Evolutionary conservation across 2,797 vertebrate genomes (phyloP).

Genomic region (Heliangelus exortis): DNA sequence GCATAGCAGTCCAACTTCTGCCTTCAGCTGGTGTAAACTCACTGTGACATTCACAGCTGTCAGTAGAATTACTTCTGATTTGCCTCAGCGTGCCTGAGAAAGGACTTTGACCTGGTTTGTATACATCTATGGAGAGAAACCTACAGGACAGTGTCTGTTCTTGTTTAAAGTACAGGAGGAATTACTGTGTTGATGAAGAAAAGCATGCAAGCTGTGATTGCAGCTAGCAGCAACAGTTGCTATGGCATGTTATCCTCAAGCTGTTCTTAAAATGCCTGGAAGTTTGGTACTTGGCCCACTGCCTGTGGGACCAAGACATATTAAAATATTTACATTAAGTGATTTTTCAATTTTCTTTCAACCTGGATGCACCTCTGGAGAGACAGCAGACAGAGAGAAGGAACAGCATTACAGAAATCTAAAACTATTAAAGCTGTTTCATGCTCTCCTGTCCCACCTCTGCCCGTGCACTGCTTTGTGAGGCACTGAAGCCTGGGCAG

Average conservation of each 20-base stretch:
- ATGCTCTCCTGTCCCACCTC: background rate
- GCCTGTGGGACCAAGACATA: conserved; percentile 1
- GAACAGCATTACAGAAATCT: background rate
- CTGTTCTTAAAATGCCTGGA: conserved; percentile 31
- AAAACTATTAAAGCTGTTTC: conserved; percentile 3
- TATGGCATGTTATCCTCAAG: background rate
- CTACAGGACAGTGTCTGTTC: background rate
- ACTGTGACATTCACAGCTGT: background rate
- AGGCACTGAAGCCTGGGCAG: conserved; percentile 20
- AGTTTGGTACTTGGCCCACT: conserved; percentile 5
- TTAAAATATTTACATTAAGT: conserved; percentile 34
- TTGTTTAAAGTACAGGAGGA: background rate
- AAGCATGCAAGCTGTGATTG: background rate
- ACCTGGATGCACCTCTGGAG: conserved; percentile 19
- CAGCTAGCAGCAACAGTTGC: background rate
- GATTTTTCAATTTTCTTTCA: conserved; percentile 55
- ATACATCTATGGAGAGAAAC: background rate
- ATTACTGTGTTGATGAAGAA: conserved; percentile 42
- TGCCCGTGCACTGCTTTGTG: background rate
- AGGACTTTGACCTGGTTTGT: background rate
- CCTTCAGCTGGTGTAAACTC: background rate
- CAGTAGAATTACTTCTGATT: conserved; percentile 17
- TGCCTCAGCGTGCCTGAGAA: background rate
- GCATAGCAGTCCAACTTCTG: background rate
- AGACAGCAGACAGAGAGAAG: background rate